These are phyloP conservation scores for Zygogramma bicolorata DNA, from an alignment of 2,888 invertebrate genomes.

Conservation along the genomic window DNA sequence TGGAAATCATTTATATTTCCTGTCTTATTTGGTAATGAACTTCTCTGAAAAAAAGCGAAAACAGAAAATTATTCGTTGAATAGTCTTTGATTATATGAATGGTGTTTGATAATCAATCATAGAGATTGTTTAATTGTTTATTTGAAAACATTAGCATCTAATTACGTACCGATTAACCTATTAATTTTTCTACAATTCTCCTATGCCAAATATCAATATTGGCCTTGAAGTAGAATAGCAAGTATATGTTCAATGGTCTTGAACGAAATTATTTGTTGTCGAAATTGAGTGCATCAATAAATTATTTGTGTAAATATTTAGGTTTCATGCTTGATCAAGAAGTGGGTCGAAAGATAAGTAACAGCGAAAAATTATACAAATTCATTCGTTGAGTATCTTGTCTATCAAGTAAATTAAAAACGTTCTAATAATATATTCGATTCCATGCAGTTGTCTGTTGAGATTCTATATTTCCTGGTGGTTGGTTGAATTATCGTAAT, in stretches of 20 bases:
- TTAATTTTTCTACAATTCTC: background rate
- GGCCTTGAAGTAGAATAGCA: background rate
- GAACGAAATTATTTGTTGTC: background rate
- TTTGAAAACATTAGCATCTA: too few relatives aligned
- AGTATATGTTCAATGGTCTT: background rate
- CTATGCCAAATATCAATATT: background rate
- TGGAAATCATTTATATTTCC: too few relatives aligned
- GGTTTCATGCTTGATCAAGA: background rate
- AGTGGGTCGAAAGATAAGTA: background rate
- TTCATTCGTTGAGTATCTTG: background rate
- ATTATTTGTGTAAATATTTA: background rate
- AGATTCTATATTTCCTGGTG: background rate
- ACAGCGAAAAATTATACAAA: background rate
- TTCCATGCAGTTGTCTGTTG: background rate
- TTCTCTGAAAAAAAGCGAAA: too few relatives aligned
- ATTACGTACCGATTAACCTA: background rate
- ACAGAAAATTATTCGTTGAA: too few relatives aligned
- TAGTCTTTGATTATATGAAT: too few relatives aligned
- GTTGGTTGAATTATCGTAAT: background rate
- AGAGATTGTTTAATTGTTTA: too few relatives aligned
- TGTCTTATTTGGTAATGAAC: too few relatives aligned
- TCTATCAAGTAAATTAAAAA: background rate
- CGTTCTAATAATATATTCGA: background rate
- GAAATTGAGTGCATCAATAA: background rate
- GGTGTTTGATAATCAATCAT: too few relatives aligned